Conservation (phyloP, 2,113 vertebrate genomes). For the Chelonoidis abingdonii region DNA sequence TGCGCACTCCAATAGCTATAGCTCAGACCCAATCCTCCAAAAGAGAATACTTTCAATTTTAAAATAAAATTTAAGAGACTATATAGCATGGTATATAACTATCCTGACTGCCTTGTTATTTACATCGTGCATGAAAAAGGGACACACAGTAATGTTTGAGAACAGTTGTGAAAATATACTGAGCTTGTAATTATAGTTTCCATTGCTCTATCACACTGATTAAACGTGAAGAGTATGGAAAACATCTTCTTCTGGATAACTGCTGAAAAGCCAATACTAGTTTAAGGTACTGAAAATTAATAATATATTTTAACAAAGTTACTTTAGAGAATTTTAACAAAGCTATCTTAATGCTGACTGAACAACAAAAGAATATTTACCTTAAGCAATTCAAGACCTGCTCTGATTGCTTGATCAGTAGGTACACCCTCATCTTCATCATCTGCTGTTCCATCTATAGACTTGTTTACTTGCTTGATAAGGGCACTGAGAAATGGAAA, state of each 20-base stretch:
- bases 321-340: neutral
- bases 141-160: neutral
- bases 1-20: neutral
- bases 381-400: conserved; percentile 91
- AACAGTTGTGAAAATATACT: neutral
- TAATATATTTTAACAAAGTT: neutral
- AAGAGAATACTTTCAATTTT: neutral
- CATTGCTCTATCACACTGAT: neutral
- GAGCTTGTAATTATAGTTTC: neutral
- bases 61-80: neutral
- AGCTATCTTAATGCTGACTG: neutral
- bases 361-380: conserved; percentile 65
- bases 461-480: conserved; percentile 91
- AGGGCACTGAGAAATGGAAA: conserved; percentile 81
- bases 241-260: neutral
- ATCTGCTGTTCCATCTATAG: conserved; percentile 91
- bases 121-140: neutral
- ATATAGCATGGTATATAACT: neutral
- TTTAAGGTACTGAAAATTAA: neutral
- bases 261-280: neutral
- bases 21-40: neutral
- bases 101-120: neutral
- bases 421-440: conserved; percentile 91
- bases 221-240: neutral
- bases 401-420: conserved; percentile 89